Base-by-base conservation (phyloP, 64 coral and sea anemone genomes). In the Trachythela sp. region DNA sequence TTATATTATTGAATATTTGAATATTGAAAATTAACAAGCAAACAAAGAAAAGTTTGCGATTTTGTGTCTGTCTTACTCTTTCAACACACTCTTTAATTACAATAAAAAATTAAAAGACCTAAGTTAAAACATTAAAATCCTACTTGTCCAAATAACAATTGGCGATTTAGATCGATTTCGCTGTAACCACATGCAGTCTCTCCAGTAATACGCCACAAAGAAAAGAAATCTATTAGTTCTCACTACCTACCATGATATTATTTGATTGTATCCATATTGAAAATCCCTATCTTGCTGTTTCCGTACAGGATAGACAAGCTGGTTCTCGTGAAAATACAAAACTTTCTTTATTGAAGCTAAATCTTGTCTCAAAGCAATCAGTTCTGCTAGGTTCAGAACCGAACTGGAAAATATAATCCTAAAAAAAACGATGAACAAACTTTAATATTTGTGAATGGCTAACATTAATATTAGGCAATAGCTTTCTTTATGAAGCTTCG, bases 271-370 rank as follows among this genome's bases (percentile, higher is more conserved):
- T 30, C 95, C 95, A 97, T 97, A 97, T 30, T 97, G 92, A 85
- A 97, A 97, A 59, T 97, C 95, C 84, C 95, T 90, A 13, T 97
- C 95, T 30, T 97, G 92, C 52, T 97, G 95, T 77, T 97, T 97
- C 48, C 92, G 54, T 9, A 97, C 95, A 56, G 95, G 95, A 71
- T 97, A 97, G 36, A 97, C 83, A 22, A 97, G 85, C 85, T 97
- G 95, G 84, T 97, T 97, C 48, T 97, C 95, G 76, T 97, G 95
- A 36, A 97, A 97, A 92, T 97, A 97, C 32, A 97, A 58, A 52
- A 97, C 80, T 56, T 97, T 97, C 84, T 94, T 94, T 1, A 97
- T 40, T 4, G 34, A 36, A 30, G 75, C 64, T 83, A 97, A 87
- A 38, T 97, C 95, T 92, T 92, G 92, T 48, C 95, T 94, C 64